Conservation (phyloP, 2,888 invertebrate genomes). For the Dendrolimus pini region DNA sequence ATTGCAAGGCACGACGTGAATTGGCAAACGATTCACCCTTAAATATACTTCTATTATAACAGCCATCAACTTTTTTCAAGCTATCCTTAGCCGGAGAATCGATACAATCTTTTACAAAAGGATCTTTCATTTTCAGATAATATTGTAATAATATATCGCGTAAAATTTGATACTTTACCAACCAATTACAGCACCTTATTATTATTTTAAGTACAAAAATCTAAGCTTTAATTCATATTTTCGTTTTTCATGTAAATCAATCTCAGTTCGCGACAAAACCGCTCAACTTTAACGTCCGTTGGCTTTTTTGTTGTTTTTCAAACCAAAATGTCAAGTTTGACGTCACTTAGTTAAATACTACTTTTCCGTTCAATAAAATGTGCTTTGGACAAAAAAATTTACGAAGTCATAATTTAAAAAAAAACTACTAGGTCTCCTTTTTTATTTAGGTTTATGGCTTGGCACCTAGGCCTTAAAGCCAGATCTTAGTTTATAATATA, state of each 20-base stretch:
- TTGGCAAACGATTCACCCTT: conserved; percentile 73
- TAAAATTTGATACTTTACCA: too few relatives aligned
- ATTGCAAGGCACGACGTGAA: conserved; percentile 79
- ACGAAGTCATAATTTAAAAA: too few relatives aligned
- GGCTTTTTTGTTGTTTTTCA: conserved; percentile 29
- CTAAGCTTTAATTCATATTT: conserved; percentile 33
- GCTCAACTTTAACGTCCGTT: conserved; percentile 31
- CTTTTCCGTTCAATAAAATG: too few relatives aligned
- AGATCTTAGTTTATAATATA: too few relatives aligned
- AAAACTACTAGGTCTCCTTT: too few relatives aligned
- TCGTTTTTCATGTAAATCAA: conserved; percentile 26
- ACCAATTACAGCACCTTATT: too few relatives aligned
- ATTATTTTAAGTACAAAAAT: conserved; percentile 17
- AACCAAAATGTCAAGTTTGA: conserved; percentile 5
- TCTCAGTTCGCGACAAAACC: conserved; percentile 12
- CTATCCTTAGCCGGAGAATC: conserved; percentile 65
- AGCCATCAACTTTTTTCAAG: conserved; percentile 59
- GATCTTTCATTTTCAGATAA: conserved; percentile 52
- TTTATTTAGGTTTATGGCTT: too few relatives aligned
- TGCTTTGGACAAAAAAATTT: too few relatives aligned
- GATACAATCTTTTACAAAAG: conserved; percentile 58
- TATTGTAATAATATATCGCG: conserved; percentile 14
- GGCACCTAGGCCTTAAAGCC: too few relatives aligned
- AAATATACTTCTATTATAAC: conserved; percentile 61
- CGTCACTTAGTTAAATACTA: too few relatives aligned